Evolutionary conservation across 1,140 invertebrate species (phyloP).

Genomic region (Drosophila athabasca): DNA sequence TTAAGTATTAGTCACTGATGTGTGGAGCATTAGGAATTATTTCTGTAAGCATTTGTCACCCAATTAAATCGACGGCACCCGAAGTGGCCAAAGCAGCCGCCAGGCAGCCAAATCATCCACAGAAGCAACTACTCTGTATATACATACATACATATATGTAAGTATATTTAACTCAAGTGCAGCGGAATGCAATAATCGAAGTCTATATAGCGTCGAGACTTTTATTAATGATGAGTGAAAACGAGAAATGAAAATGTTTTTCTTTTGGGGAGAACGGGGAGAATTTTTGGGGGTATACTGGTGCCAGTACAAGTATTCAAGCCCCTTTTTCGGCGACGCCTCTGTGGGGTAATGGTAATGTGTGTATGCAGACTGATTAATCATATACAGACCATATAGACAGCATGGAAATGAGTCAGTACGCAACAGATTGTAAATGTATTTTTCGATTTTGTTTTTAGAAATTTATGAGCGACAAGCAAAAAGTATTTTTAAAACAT

Average conservation of each 20-base stretch:
- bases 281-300: too few relatives aligned
- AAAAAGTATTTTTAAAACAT: constrained; percentile 72
- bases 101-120: constrained; percentile 40
- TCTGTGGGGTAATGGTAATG: constrained; percentile 11
- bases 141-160: too few relatives aligned
- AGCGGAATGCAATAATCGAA: constrained; percentile 65
- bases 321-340: background rate
- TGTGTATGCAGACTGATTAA: constrained; percentile 50
- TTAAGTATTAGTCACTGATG: constrained; percentile 78
- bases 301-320: background rate
- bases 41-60: constrained; percentile 79
- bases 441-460: constrained; percentile 57
- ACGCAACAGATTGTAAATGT: constrained; percentile 53
- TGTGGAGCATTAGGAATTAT: constrained; percentile 74
- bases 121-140: constrained; percentile 7
- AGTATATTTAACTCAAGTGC: constrained; percentile 49
- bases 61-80: constrained; percentile 75
- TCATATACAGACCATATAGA: constrained; percentile 37
- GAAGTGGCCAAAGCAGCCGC: constrained; percentile 8
- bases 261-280: background rate
- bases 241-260: constrained; percentile 66
- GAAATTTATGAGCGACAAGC: constrained; percentile 72
- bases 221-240: constrained; percentile 81
- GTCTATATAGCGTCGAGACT: constrained; percentile 70
- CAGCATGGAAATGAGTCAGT: constrained; percentile 55